A percentile compares a stretch with the other conserved stretches of the same genome.
These are phyloP conservation scores for Philereme vetulata DNA, from an alignment of 2,888 invertebrate genomes.

Conservation along the genomic window DNA sequence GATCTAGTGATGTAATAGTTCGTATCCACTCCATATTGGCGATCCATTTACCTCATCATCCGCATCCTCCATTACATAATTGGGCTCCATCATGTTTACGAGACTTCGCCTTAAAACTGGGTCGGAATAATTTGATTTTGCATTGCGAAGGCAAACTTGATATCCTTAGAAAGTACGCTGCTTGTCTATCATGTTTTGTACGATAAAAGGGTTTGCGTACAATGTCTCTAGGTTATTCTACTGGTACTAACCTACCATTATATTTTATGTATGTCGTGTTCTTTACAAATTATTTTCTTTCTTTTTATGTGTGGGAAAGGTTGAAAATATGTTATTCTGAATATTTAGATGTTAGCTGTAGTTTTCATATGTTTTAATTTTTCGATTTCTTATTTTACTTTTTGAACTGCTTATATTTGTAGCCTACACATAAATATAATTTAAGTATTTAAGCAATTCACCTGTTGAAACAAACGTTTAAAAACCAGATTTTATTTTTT, in stretches of 20 bases:
- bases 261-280: background rate
- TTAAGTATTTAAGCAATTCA: too few species aligned
- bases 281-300: background rate
- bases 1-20: constrained; percentile 23
- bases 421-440: too few species aligned
- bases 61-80: constrained; percentile 36
- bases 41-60: constrained; percentile 31
- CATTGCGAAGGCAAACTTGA: constrained; percentile 2
- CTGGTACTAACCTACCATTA: too few species aligned
- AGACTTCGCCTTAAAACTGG: constrained; percentile 19
- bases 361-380: too few species aligned
- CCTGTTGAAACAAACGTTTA: too few species aligned
- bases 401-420: too few species aligned
- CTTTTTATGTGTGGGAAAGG: background rate
- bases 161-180: background rate
- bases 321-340: background rate
- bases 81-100: constrained; percentile 29
- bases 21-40: constrained; percentile 27
- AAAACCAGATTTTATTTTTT: too few species aligned
- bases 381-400: too few species aligned
- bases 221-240: too few species aligned
- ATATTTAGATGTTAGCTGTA: too few species aligned
- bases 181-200: too few species aligned
- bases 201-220: too few species aligned
- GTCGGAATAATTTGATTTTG: constrained; percentile 30